phyloP scores from a whole-genome alignment of 1,140 invertebrate species.

The Lucilia cuprina region DNA sequence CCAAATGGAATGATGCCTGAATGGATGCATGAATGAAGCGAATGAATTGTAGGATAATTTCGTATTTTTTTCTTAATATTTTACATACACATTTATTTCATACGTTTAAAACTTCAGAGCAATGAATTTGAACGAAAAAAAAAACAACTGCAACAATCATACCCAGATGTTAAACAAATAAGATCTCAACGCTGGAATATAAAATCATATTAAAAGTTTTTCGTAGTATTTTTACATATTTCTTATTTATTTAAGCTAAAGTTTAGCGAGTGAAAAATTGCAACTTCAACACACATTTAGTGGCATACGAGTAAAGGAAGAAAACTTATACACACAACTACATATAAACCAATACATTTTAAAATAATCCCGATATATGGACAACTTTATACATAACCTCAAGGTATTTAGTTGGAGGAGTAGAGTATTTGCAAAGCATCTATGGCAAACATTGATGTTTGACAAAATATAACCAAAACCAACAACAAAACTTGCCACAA shows the following conservation, averaged over 20 bases:
- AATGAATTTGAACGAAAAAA: background rate
- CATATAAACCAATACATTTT: background rate
- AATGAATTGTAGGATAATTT: background rate
- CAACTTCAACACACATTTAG: background rate
- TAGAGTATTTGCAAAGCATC: background rate
- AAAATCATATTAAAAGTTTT: background rate
- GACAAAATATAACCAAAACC: background rate
- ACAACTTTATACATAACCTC: background rate
- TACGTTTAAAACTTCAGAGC: background rate
- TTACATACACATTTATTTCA: background rate
- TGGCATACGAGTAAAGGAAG: background rate
- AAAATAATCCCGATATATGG: background rate
- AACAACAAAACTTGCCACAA: background rate
- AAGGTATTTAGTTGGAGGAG: background rate
- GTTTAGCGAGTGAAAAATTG: background rate
- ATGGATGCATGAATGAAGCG: too few species aligned
- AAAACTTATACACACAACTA: background rate
- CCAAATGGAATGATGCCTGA: background rate
- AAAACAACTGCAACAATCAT: slow-evolving; percentile 4
- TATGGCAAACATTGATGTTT: background rate
- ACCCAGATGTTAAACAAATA: slow-evolving; percentile 22
- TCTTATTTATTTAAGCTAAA: background rate
- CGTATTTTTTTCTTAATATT: background rate
- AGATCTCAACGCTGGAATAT: background rate
- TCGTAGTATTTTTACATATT: background rate